These are phyloP conservation scores for Corythornis leucogaster DNA, from an alignment of 2,797 vertebrate genomes.

Conservation along the genomic window DNA sequence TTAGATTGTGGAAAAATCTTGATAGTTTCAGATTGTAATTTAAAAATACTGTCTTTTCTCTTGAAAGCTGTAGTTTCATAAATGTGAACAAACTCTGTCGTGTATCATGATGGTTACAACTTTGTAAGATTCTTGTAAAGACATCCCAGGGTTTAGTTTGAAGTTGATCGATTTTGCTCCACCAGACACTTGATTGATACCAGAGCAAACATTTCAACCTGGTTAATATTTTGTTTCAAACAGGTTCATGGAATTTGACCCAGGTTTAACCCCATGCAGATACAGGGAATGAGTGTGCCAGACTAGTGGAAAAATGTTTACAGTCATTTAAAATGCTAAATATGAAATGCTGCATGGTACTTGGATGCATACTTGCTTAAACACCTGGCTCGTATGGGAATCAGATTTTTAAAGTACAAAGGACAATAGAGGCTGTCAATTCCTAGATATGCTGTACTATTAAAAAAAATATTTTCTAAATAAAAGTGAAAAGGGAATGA, in stretches of 20 bases:
- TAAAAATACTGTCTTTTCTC: neutral
- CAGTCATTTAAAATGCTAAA: neutral
- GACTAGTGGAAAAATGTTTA: neutral
- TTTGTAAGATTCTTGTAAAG: neutral
- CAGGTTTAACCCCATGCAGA: neutral
- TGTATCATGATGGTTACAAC: neutral
- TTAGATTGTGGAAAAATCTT: neutral
- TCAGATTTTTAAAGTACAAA: neutral
- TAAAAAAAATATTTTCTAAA: neutral
- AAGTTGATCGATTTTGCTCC: neutral
- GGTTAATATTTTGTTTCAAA: constrained; percentile 51
- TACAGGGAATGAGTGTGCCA: neutral
- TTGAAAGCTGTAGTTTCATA: neutral
- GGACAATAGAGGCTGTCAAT: neutral
- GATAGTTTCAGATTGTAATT: neutral
- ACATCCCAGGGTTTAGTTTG: neutral
- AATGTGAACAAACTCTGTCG: neutral
- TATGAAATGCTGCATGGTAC: neutral
- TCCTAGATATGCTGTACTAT: neutral
- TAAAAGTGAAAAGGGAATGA: neutral
- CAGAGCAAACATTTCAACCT: constrained; percentile 18
- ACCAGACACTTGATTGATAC: neutral
- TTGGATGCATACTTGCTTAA: neutral
- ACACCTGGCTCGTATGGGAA: neutral
- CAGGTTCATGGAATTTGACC: constrained; percentile 27